Percentiles rank a stretch among this genome's conserved stretches.
phyloP scores from a whole-genome alignment of 1,140 invertebrate genomes.

The Periplaneta americana region DNA sequence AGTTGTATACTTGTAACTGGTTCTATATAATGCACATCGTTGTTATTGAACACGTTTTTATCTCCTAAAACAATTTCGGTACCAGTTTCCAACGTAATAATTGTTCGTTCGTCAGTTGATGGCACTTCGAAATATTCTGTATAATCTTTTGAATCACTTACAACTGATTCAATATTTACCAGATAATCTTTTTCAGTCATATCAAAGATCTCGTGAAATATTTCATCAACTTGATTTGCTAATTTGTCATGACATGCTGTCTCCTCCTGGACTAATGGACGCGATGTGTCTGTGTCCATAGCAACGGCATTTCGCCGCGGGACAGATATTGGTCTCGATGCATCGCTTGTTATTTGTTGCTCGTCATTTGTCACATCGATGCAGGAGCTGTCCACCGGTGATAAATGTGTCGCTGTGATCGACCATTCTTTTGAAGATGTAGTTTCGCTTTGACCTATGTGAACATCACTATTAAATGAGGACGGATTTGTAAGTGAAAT shows the following conservation, averaged over 20 bases:
- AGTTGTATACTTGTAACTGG: too few species aligned
- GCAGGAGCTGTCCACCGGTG: neutral
- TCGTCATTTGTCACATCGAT: neutral
- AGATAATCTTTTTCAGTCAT: neutral
- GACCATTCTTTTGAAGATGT: neutral
- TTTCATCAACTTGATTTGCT: neutral
- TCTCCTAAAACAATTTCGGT: too few species aligned
- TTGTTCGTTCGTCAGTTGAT: too few species aligned
- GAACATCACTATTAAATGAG: too few species aligned
- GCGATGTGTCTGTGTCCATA: neutral
- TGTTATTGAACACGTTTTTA: too few species aligned
- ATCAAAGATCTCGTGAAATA: neutral
- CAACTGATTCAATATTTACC: neutral
- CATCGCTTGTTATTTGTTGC: neutral
- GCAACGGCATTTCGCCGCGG: neutral
- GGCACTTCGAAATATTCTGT: too few species aligned
- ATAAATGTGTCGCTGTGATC: neutral
- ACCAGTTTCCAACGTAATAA: too few species aligned
- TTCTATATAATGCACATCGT: too few species aligned
- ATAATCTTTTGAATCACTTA: neutral
- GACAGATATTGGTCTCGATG: neutral
- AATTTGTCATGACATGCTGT: neutral
- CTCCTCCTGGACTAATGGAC: neutral
- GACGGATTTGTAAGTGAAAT: too few species aligned
- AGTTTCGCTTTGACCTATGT: neutral